These are phyloP conservation scores for Ectemnius continuus DNA, from an alignment of 2,888 invertebrate genomes.

Conservation along the genomic window DNA sequence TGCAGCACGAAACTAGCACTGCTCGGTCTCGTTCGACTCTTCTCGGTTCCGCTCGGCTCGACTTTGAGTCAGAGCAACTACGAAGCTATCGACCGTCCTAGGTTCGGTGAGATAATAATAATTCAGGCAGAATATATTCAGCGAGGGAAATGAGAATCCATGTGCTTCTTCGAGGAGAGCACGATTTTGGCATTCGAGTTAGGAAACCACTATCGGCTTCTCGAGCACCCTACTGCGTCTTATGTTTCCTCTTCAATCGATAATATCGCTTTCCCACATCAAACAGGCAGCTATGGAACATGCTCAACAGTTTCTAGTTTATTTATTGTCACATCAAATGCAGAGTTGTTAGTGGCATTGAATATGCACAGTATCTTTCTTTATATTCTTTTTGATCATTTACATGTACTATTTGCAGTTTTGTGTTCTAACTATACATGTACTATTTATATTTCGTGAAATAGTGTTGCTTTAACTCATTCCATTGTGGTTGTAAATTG, in stretches of 20 bases:
- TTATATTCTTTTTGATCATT: too few relatives aligned
- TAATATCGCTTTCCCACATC: background rate
- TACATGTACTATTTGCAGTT: too few relatives aligned
- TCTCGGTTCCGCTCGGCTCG: constrained; percentile 57
- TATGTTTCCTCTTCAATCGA: background rate
- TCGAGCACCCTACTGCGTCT: background rate
- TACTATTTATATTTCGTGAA: too few relatives aligned
- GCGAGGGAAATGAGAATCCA: constrained; percentile 49
- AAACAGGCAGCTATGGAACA: too few relatives aligned
- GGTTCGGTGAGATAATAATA: constrained; percentile 62
- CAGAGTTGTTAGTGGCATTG: too few relatives aligned
- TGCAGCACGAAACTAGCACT: constrained; percentile 50
- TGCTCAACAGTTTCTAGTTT: too few relatives aligned
- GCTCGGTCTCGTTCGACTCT: constrained; percentile 53
- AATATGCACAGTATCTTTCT: too few relatives aligned
- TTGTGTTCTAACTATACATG: too few relatives aligned
- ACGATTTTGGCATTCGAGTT: constrained; percentile 1
- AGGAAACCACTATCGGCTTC: background rate
- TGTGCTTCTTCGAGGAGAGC: constrained; percentile 15
- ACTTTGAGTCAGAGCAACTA: constrained; percentile 59
- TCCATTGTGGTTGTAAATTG: too few relatives aligned
- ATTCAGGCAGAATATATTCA: constrained; percentile 59
- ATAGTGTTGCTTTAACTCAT: too few relatives aligned
- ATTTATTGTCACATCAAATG: too few relatives aligned
- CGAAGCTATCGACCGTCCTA: constrained; percentile 62